Percentiles rank a stretch among this genome's conserved stretches.
Conservation (phyloP, 2,797 vertebrate genomes). For the Hippocampus kuda region DNA sequence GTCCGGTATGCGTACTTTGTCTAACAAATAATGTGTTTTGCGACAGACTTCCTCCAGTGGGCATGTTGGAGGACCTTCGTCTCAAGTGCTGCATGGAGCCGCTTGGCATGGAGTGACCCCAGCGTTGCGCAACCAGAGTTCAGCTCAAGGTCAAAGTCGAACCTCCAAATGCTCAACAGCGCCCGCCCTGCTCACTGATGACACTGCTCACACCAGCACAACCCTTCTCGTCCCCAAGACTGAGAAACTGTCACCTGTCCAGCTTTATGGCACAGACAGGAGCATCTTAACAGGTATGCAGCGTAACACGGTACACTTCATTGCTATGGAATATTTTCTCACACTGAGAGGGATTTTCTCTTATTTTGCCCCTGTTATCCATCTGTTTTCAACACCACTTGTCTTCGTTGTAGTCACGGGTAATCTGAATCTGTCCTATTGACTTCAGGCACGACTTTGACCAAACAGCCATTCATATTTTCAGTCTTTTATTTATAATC, state of each 20-base stretch:
- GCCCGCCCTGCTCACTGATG: conserved; percentile 53
- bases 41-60: background rate
- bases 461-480: too few relatives aligned
- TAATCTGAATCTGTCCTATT: too few relatives aligned
- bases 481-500: too few relatives aligned
- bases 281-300: conserved; percentile 52
- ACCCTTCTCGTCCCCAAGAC: conserved; percentile 76
- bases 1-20: too few relatives aligned
- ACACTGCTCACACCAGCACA: conserved; percentile 29
- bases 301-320: background rate
- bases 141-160: conserved; percentile 23
- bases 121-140: conserved; percentile 35
- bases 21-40: background rate
- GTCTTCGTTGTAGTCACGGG: too few relatives aligned
- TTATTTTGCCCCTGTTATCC: too few relatives aligned
- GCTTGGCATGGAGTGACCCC: conserved; percentile 47
- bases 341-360: background rate
- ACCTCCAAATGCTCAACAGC: conserved; percentile 38
- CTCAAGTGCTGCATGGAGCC: conserved; percentile 44
- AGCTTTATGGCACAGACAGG: conserved; percentile 63
- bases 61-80: conserved; percentile 22
- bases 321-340: background rate
- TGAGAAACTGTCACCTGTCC: conserved; percentile 80
- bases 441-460: too few relatives aligned
- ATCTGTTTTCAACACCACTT: too few relatives aligned